Percentiles rank a stretch among this genome's conserved stretches.
phyloP scores from a whole-genome alignment of 2,888 invertebrate genomes.

The Drosophila mimica region DNA sequence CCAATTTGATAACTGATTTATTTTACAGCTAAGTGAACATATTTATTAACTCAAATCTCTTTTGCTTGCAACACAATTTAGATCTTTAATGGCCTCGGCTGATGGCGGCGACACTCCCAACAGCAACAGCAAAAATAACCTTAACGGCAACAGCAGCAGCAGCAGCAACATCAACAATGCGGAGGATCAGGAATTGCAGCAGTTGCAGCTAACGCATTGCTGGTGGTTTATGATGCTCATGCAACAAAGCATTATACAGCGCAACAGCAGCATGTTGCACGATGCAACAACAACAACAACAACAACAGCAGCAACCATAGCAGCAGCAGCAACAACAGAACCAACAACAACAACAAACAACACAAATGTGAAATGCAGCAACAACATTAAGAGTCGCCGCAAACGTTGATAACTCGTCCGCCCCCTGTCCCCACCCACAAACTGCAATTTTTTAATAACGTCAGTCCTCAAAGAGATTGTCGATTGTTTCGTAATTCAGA shows the following conservation, averaged over 20 bases:
- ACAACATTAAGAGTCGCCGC: constrained; percentile 47
- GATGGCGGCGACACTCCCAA: constrained; percentile 44
- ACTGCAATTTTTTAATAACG: constrained; percentile 26
- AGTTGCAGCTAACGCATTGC: constrained; percentile 80
- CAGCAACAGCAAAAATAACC: constrained; percentile 4
- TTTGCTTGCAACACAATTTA: constrained; percentile 31
- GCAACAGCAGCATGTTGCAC: constrained; percentile 40
- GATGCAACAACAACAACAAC: constrained; percentile 11
- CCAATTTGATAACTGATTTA: constrained; percentile 47
- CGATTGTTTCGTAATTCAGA: constrained; percentile 35
- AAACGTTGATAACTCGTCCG: constrained; percentile 41
- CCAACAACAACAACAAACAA: neutral
- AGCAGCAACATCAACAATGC: constrained; percentile 63
- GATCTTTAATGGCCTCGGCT: constrained; percentile 82
- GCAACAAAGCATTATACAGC: constrained; percentile 80
- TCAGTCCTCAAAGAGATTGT: constrained; percentile 24
- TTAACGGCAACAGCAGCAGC: constrained; percentile 30
- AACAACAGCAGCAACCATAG: neutral
- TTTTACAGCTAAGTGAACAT: neutral
- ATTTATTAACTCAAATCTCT: constrained; percentile 14
- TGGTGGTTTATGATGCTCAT: constrained; percentile 84
- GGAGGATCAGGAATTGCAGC: constrained; percentile 52
- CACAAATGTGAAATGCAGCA: constrained; percentile 21
- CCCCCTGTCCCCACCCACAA: constrained; percentile 9
- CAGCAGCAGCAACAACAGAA: constrained; percentile 12